Evolutionary conservation across 2,888 invertebrate species (phyloP), one percentile per base, ranked within the genome.

Genomic region (Netelia inedita): DNA sequence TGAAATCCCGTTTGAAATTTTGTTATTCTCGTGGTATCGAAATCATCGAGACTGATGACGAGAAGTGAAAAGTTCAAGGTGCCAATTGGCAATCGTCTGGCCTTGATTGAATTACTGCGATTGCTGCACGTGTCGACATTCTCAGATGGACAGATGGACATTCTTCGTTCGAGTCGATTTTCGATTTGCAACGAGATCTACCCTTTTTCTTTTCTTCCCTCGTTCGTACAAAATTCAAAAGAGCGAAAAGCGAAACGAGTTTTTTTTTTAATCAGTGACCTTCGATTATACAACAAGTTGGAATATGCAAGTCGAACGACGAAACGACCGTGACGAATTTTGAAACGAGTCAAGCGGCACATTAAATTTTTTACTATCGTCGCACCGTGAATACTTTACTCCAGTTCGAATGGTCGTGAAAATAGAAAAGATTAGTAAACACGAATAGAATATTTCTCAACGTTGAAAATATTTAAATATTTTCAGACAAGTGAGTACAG

Each of bases 61-160:
- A 10, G 19, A 53, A 69, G 55, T 57, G n/a, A 69, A 53, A 63
- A 78, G 72, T 84, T 81, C 76, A 81, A 81, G 76, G 73, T 68
- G 76, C 61, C 84, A 81, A 81, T 84, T 84, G 72, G 6, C 63
- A 61, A 55, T n/a, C 41, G 61, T 43, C 72, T 68, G 80, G 35
- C 68, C 59, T 73, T 68, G 55, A 81, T 80, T 78, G 46, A 84
- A 84, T 84, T 81, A 84, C 63, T 23, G 21, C 55, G 41, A 84
- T 76, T 68, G 53, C 68, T 57, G 43, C n/a, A 46, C 46, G 10
- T n/a, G 75, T 50, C 57, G 53, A 69, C 43, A 53, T 79, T 76
- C 71, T 50, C 69, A 50, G 68, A 16, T 69, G 41, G n/a, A 53
- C 19, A n/a, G 21, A 43, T 65, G n/a, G n/a, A n/a, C n/a, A 68